A percentile compares a stretch with the other conserved stretches of the same genome.
phyloP scores from a whole-genome alignment of 1,140 invertebrate genomes.

The Bombus terrestris region DNA sequence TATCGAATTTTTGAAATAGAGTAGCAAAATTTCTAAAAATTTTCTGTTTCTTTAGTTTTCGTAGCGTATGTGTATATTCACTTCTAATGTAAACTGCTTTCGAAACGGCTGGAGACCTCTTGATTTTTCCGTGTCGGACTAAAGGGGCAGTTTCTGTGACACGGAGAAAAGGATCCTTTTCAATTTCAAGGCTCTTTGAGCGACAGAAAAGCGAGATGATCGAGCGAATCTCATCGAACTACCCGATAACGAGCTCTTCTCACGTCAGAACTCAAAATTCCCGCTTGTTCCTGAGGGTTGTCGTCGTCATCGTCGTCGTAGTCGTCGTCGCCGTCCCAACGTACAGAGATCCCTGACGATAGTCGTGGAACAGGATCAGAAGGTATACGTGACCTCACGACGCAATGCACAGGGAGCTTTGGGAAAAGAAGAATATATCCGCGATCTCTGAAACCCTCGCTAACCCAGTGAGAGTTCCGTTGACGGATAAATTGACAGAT shows the following conservation, averaged over 20 bases:
- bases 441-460: background rate
- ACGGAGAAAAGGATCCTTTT: conserved; percentile 21
- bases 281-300: conserved; percentile 15
- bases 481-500: conserved; percentile 53
- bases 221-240: conserved; percentile 37
- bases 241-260: conserved; percentile 40
- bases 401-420: background rate
- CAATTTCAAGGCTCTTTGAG: conserved; percentile 41
- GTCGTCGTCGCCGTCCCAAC: background rate
- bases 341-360: conserved; percentile 3
- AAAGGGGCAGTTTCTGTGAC: conserved; percentile 1
- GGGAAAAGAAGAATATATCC: conserved; percentile 31
- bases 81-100: background rate
- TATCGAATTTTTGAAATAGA: no score
- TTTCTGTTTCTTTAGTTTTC: no score
- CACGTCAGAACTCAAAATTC: conserved; percentile 28
- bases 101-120: no score
- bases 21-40: no score
- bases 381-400: conserved; percentile 24
- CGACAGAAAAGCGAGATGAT: conserved; percentile 24
- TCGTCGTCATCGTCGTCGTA: background rate
- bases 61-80: background rate
- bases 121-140: background rate
- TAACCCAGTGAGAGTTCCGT: conserved; percentile 41
- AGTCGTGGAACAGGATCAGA: conserved; percentile 23